Base-by-base conservation (phyloP, 2,888 invertebrate species). In the Pheosia tremula region DNA sequence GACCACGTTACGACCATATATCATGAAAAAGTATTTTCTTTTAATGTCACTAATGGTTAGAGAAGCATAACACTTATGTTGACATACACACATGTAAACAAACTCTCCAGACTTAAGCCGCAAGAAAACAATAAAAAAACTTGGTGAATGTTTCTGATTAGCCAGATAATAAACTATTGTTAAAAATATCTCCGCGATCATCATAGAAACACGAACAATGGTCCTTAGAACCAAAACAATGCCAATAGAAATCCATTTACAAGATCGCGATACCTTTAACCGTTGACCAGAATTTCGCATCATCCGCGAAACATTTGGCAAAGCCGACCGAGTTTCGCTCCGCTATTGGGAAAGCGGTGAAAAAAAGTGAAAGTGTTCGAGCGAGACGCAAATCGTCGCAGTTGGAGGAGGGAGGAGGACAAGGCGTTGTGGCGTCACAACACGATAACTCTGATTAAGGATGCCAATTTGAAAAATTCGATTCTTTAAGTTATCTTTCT, bases 341-440 rank as follows among this genome's bases (percentile, higher is more conserved):
- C 87, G 85, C 83, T 84, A 88, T 90, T 88, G 88, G 86, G 91
- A 91, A 91, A 91, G 91, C 86, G 81, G 83, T 81, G 81, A 86
- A 88, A 90, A 88, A 90, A 90, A 91, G 91, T 89, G 91, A 91
- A 91, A 91, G 91, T 81, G 84, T 60, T 75, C 81, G 78, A 88
- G 79, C 68, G 84, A 78, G 87, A 89, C 73, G 70, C 66, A 63
- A 71, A 64, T 63, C 64, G 63, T 63, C 39, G 39, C 53, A 53
- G 64, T 69, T 58, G 71, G 65, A 66, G 66, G 81, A 88, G 76
- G 74, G 78, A 88, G 75, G 73, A 78, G 77, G 83, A 84, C 39
- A 39, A 55, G 37, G 53, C 53, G 13, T 10, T 67, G 68, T 79
- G 74, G 79, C 81, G 80, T 82, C 82, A 85, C 69, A 66, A 69